phyloP scores from a whole-genome alignment of 2,888 invertebrate genomes.

The Trimorus sp. region DNA sequence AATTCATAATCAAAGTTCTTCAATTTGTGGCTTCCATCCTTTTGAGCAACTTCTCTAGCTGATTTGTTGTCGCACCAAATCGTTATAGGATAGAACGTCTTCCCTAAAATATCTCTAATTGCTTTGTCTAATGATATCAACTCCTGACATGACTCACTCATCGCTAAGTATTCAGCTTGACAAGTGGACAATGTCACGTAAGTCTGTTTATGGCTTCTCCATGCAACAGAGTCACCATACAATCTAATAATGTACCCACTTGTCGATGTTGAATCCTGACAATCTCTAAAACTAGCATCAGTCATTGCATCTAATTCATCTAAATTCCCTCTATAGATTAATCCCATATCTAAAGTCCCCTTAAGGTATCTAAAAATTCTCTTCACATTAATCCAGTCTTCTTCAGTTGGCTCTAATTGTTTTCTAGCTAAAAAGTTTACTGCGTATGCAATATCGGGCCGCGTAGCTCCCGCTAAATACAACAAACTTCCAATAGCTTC shows the following conservation, averaged over 20 bases:
- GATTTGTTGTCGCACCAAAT: slow-evolving; percentile 19
- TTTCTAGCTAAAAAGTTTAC: slow-evolving; percentile 42
- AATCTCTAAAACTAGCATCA: slow-evolving; percentile 67
- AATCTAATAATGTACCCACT: slow-evolving; percentile 58
- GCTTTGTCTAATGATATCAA: slow-evolving; percentile 13
- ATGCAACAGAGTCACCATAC: slow-evolving; percentile 53
- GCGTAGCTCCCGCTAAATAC: slow-evolving; percentile 20
- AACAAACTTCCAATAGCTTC: slow-evolving; percentile 11
- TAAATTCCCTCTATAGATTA: slow-evolving; percentile 16
- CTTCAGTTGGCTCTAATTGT: slow-evolving; percentile 46
- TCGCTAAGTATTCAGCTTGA: slow-evolving; percentile 11
- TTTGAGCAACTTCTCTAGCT: slow-evolving; percentile 2
- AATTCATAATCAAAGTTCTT: slow-evolving; percentile 13
- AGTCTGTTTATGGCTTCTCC: slow-evolving; percentile 24
- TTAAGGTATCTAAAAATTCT: slow-evolving; percentile 15
- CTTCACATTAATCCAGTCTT: slow-evolving; percentile 46
- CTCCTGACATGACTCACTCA: slow-evolving; percentile 25
- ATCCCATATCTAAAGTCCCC: slow-evolving; percentile 2
- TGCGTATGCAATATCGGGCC: slow-evolving; percentile 46
- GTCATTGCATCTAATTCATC: slow-evolving; percentile 31
- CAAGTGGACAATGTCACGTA: slow-evolving; percentile 14
- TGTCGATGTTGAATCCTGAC: slow-evolving; percentile 47
- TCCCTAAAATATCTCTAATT: slow-evolving; percentile 23
- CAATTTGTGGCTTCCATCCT: slow-evolving; percentile 16
- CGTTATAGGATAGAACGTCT: slow-evolving; percentile 10